Evolutionary conservation across 2,888 invertebrate genomes (phyloP), one percentile per base, ranked within the genome.

Genomic region (Morpho achilles): DNA sequence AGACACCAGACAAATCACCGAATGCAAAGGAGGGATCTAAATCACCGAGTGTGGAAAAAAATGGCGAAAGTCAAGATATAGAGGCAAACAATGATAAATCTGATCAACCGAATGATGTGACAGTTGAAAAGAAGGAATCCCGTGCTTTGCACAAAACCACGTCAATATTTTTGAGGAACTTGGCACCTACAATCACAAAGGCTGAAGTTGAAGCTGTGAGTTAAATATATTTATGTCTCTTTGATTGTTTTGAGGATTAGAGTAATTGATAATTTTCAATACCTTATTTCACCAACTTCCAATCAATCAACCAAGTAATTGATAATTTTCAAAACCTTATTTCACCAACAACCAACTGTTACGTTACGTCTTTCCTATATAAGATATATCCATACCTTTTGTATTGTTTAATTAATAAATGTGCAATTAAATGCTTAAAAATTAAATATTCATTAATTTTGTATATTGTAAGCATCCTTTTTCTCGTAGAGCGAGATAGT

Each of bases 131-230:
- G 70, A 89, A 87, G 65, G 87, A 87, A 70, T 93, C 94, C 0
- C 92, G 95, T 54, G 94, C 97, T 3, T 90, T 99, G 47, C 99
- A 99, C 82, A 97, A 97, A 76, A 99, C 99, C 0, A 96, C 97
- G 39, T 99, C 99, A 1, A 99, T 99, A 69, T 99, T 99, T 79
- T 91, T 99, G 59, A 93, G 99, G 50, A 99, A 99, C 84, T 92
- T 99, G 59, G 97, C 99, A 0, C 98, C 99, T 0, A 95, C 97
- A 1, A 98, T 99, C 59, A 99, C 99, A 0, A 97, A 97, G 74
- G 96, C 97, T 52, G 99, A 99, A 91, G 96, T 99, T 6, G 99
- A 99, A 91, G 95, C 96, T 42, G 96, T 98, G 79, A 91, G 93
- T 40, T 53, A 54, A 40, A 42, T 48, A 40, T 41, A 1, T 16